phyloP scores from a whole-genome alignment of 2,113 vertebrate species.

The Alethe castanea region DNA sequence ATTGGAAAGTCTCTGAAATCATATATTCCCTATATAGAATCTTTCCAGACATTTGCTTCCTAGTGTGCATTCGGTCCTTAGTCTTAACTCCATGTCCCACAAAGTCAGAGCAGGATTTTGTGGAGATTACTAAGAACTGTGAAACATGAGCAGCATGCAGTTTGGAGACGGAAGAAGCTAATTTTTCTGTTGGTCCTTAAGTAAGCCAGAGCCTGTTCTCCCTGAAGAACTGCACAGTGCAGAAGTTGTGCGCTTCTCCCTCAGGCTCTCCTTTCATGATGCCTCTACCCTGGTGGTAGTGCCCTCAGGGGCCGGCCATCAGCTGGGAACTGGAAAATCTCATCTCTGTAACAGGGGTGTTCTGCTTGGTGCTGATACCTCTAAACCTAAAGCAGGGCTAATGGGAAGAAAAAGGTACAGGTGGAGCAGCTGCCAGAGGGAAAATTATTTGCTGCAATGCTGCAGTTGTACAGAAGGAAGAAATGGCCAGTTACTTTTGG shows the following conservation, averaged over 20 bases:
- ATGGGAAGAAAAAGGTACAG: background rate
- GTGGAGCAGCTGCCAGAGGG: background rate
- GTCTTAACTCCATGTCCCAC: background rate
- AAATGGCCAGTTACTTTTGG: background rate
- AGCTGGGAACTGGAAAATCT: background rate
- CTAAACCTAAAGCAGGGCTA: background rate
- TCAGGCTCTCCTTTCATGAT: fast-evolving
- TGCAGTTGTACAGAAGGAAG: background rate
- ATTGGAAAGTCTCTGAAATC: background rate
- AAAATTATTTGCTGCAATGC: background rate
- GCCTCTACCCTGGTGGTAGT: background rate
- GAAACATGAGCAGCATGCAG: background rate
- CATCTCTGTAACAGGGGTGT: background rate
- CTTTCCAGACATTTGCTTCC: background rate
- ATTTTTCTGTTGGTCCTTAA: background rate
- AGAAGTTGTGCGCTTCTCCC: fast-evolving
- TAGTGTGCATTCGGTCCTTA: fast-evolving
- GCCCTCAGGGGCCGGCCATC: background rate
- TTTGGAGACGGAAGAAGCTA: background rate
- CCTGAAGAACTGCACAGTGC: background rate
- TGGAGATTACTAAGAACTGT: background rate
- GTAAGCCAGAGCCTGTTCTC: background rate
- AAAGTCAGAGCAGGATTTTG: background rate
- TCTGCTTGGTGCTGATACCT: background rate
- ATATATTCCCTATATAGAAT: background rate